phyloP scores from a whole-genome alignment of 2,888 invertebrate species.

The Cryptophagus acutangulus region DNA sequence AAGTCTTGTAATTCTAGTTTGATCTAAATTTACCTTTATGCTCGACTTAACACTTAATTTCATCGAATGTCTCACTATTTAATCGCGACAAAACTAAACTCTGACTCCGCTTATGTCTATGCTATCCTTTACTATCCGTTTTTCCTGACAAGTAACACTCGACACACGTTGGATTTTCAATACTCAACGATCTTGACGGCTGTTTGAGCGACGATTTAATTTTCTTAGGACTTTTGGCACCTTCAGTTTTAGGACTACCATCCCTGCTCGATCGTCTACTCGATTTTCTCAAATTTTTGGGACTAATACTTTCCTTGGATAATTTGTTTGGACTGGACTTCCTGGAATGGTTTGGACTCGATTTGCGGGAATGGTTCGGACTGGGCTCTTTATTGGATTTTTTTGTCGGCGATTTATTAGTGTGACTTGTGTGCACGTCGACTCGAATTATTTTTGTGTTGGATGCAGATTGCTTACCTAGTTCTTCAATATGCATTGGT shows the following conservation, averaged over 20 bases:
- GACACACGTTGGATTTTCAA: constrained; percentile 68
- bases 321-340: constrained; percentile 26
- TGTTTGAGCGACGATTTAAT: constrained; percentile 45
- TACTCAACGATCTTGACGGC: constrained; percentile 53
- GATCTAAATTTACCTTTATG: too few relatives aligned
- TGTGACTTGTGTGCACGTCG: constrained; percentile 45
- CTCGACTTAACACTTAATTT: constrained; percentile 39
- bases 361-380: constrained; percentile 27
- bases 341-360: constrained; percentile 24
- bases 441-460: constrained; percentile 49
- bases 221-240: constrained; percentile 35
- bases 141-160: constrained; percentile 67
- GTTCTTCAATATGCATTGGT: constrained; percentile 79
- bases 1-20: too few relatives aligned
- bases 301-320: constrained; percentile 26
- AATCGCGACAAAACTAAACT: constrained; percentile 29
- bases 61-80: constrained; percentile 30
- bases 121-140: constrained; percentile 47
- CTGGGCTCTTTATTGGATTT: constrained; percentile 30
- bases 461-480: constrained; percentile 65
- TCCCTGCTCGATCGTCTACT: constrained; percentile 35
- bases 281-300: constrained; percentile 24
- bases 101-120: constrained; percentile 27
- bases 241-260: constrained; percentile 25
- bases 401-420: constrained; percentile 21